phyloP scores from a whole-genome alignment of 2,888 invertebrate species.

The Caenorhabditis zanzibari region DNA sequence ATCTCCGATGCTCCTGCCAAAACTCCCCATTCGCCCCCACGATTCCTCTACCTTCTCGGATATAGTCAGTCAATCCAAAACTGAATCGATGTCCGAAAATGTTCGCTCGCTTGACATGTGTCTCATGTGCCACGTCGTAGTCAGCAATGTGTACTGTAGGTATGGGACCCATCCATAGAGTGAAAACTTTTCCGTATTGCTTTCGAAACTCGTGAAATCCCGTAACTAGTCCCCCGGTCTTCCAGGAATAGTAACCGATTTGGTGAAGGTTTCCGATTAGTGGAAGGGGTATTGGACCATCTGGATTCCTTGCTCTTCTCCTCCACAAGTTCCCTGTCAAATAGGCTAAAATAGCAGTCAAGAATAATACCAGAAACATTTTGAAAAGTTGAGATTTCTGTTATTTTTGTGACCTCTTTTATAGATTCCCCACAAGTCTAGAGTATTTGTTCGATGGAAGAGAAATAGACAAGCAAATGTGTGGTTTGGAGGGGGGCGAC shows the following conservation, averaged over 20 bases:
- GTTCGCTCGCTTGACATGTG: constrained; percentile 44
- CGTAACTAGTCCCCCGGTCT: constrained; percentile 27
- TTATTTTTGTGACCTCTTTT: too few species aligned
- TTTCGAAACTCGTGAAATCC: constrained; percentile 38
- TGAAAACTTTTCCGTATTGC: constrained; percentile 64
- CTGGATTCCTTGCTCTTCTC: constrained; percentile 7
- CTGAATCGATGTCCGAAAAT: constrained; percentile 36
- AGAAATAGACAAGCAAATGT: too few species aligned
- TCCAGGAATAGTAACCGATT: constrained; percentile 39
- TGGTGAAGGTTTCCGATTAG: constrained; percentile 65
- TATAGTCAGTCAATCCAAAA: constrained; percentile 42
- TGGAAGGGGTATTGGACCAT: constrained; percentile 59
- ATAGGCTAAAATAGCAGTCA: background rate
- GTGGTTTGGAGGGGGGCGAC: too few species aligned
- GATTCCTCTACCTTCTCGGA: constrained; percentile 58
- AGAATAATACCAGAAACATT: constrained; percentile 2
- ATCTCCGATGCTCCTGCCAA: constrained; percentile 68
- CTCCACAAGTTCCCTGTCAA: constrained; percentile 8
- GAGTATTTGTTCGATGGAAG: too few species aligned
- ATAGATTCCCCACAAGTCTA: too few species aligned
- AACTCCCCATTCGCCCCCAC: constrained; percentile 58
- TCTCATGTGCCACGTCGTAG: constrained; percentile 66
- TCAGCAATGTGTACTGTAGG: constrained; percentile 67
- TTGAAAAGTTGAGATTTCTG: background rate
- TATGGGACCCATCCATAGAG: constrained; percentile 67